A percentile compares a stretch with the other conserved stretches of the same genome.
phyloP scores from a whole-genome alignment of 1,140 invertebrate species.

The Odontomachus brunneus region DNA sequence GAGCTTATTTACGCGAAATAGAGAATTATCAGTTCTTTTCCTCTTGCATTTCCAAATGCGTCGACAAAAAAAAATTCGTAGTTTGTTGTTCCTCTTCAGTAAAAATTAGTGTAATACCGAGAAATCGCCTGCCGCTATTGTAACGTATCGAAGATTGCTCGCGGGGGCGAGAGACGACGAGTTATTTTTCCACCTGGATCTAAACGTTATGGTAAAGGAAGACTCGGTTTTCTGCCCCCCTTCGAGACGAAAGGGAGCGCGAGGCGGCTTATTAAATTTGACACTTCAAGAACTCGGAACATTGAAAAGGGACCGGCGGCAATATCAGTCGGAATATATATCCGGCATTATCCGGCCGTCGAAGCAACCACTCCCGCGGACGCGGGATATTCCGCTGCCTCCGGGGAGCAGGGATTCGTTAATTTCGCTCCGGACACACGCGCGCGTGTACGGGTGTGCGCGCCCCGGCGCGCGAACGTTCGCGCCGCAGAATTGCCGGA shows the following conservation, averaged over 20 bases:
- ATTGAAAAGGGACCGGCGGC: slow-evolving; percentile 84
- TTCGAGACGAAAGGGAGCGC: slow-evolving; percentile 42
- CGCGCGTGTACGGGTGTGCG: slow-evolving; percentile 61
- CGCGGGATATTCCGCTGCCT: slow-evolving; percentile 76
- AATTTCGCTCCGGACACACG: slow-evolving; percentile 81
- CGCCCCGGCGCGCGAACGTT: slow-evolving; percentile 63
- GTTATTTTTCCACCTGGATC: slow-evolving; percentile 29
- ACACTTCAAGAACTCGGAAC: slow-evolving; percentile 85
- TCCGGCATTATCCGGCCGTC: slow-evolving; percentile 53
- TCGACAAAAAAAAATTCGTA: too few species aligned
- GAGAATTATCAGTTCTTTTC: too few species aligned
- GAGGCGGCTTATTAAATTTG: slow-evolving; percentile 83
- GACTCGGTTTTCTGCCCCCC: neutral
- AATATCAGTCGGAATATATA: slow-evolving; percentile 76
- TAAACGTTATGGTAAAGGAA: slow-evolving; percentile 14
- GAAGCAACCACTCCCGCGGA: slow-evolving; percentile 61
- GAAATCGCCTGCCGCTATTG: neutral
- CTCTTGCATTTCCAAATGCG: too few species aligned
- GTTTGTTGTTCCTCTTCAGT: neutral
- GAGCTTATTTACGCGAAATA: neutral
- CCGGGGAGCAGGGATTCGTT: slow-evolving; percentile 81
- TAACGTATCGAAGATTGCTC: neutral
- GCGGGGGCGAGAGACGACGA: neutral
- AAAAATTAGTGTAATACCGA: neutral
- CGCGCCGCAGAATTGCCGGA: slow-evolving; percentile 75